Evolutionary conservation across 64 coral and sea anemone species (phyloP).

Genomic region (Anthopleura sola): DNA sequence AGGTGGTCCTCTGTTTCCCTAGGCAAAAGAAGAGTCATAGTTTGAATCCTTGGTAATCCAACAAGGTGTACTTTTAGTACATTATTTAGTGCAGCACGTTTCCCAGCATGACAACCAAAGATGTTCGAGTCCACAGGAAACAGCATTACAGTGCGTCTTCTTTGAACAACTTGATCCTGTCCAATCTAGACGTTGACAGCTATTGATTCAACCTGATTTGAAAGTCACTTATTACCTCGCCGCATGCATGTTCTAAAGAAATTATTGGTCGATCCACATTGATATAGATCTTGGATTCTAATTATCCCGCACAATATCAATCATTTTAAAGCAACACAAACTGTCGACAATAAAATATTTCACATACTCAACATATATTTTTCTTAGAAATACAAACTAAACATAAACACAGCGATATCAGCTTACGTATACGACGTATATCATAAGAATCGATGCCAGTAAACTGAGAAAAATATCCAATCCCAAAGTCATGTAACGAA

Average conservation of each 20-base stretch:
- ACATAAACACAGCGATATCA: background rate
- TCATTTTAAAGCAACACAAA: no score
- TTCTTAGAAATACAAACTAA: background rate
- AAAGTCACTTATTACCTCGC: no score
- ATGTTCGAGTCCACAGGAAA: background rate
- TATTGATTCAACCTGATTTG: background rate
- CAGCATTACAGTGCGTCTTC: background rate
- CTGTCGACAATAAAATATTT: no score
- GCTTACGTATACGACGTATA: background rate
- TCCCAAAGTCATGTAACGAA: background rate
- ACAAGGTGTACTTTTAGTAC: background rate
- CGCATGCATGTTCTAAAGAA: no score
- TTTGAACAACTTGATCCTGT: background rate
- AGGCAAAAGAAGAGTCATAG: background rate
- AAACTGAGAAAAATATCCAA: background rate
- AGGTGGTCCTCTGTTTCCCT: constrained; percentile 5
- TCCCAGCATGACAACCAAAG: background rate
- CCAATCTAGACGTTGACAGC: background rate
- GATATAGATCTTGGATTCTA: no score
- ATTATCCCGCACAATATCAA: no score
- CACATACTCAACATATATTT: background rate
- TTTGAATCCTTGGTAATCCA: background rate
- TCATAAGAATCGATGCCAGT: background rate
- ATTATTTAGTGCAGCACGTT: background rate
- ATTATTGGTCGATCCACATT: no score